A percentile compares a stretch with the other conserved stretches of the same genome.
Evolutionary conservation across 2,797 vertebrate genomes (phyloP).

Genomic region (Poecilia picta): DNA sequence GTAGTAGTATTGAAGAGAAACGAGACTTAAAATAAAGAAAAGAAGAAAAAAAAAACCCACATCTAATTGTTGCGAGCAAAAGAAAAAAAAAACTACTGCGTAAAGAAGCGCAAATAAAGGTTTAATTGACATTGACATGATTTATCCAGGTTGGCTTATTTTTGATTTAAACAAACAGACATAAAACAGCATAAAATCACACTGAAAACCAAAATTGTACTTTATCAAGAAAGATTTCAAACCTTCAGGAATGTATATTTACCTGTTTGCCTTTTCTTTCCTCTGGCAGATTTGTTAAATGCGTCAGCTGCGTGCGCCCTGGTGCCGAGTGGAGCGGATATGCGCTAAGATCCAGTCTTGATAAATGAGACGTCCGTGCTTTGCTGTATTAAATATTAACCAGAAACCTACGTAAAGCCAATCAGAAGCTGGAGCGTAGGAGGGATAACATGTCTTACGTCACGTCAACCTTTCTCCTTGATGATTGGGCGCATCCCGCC

Average conservation of each 20-base stretch:
- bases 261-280: constrained; percentile 59
- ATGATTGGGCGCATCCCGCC: constrained; percentile 40
- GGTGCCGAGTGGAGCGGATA: constrained; percentile 39
- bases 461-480: constrained; percentile 58
- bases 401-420: constrained; percentile 79
- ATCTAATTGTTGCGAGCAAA: constrained; percentile 17
- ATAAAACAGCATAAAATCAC: not conserved
- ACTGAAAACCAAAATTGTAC: not conserved
- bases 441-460: constrained; percentile 68
- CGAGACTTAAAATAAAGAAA: not conserved
- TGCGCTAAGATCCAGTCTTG: constrained; percentile 44
- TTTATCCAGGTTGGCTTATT: not conserved
- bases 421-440: constrained; percentile 81
- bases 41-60: no score
- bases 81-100: constrained; percentile 31
- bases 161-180: not conserved
- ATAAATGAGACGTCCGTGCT: constrained; percentile 59
- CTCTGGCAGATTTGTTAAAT: constrained; percentile 28
- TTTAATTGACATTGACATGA: not conserved
- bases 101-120: constrained; percentile 46
- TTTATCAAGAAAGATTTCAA: not conserved
- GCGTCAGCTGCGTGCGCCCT: constrained; percentile 41
- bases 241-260: constrained; percentile 17
- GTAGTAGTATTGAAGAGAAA: rapidly evolving
- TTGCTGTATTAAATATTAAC: constrained; percentile 76